phyloP scores from a whole-genome alignment of 2,797 vertebrate species.

The Esox masquinongy region DNA sequence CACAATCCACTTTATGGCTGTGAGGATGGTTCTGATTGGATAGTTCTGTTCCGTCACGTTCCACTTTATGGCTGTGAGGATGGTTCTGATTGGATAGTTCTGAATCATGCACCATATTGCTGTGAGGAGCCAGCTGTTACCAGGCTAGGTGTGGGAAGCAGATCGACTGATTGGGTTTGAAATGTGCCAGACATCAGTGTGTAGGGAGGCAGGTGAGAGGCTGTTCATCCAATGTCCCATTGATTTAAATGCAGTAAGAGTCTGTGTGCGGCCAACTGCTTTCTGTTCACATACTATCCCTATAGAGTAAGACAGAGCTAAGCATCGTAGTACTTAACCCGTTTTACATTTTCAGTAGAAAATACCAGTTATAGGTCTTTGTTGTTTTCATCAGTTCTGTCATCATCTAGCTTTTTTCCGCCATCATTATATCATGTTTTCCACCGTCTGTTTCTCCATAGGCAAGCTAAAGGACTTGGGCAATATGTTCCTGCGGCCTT shows the following conservation, averaged over 20 bases:
- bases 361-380: not conserved
- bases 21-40: not conserved
- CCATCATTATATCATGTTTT: slow-evolving; percentile 1
- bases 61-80: too few relatives aligned
- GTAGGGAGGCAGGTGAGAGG: slow-evolving; percentile 12
- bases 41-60: too few relatives aligned
- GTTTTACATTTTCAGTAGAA: not conserved
- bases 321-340: not conserved
- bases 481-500: slow-evolving; percentile 92
- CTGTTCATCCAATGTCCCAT: slow-evolving; percentile 35
- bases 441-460: slow-evolving; percentile 47
- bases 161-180: too few relatives aligned
- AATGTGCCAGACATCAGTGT: not conserved
- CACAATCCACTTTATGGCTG: not conserved
- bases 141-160: not conserved
- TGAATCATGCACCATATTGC: not conserved
- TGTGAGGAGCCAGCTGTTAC: not conserved
- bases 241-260: slow-evolving; percentile 44
- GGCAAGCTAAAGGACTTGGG: slow-evolving; percentile 97
- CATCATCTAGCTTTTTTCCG: not conserved
- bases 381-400: not conserved
- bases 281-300: not conserved
- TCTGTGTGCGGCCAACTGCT: not conserved
- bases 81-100: too few relatives aligned
- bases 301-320: not conserved